Conservation (phyloP, 2,113 vertebrate genomes). For the Elephas maximus region DNA sequence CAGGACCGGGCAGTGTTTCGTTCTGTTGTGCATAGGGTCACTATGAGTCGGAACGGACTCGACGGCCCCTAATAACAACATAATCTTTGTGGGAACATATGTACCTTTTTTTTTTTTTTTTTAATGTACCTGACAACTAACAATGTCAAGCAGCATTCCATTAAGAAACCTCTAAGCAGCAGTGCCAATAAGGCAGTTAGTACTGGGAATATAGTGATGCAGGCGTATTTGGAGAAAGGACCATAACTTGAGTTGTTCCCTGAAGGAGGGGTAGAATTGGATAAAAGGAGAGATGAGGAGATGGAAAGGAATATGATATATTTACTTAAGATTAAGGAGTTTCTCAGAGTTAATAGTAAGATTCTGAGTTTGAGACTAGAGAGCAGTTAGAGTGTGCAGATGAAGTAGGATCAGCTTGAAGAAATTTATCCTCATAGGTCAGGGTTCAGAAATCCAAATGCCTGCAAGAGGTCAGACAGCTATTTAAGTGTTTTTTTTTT, state of each 20-base stretch:
- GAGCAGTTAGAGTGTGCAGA: neutral
- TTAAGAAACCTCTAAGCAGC: slow-evolving; percentile 4
- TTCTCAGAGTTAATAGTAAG: neutral
- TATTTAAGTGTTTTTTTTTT: neutral
- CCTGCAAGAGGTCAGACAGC: neutral
- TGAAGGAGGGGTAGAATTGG: neutral
- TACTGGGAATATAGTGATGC: neutral
- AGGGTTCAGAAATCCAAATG: neutral
- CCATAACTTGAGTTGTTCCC: neutral
- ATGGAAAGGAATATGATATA: neutral
- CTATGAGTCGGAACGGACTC: too few relatives aligned
- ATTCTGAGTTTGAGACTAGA: neutral
- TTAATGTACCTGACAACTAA: neutral
- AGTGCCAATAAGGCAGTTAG: neutral
- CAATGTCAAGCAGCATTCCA: neutral
- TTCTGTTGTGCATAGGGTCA: too few relatives aligned
- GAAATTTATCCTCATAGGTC: neutral
- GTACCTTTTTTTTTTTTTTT: too few relatives aligned
- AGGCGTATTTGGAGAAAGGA: neutral
- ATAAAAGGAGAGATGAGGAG: neutral
- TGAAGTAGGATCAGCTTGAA: neutral
- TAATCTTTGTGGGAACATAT: neutral
- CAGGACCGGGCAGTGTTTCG: too few relatives aligned
- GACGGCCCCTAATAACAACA: too few relatives aligned
- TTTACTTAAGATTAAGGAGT: neutral